A percentile compares a stretch with the other conserved stretches of the same genome.
Conservation (phyloP, 2,888 invertebrate species). For the Gastracanthus pulcherrimus region DNA sequence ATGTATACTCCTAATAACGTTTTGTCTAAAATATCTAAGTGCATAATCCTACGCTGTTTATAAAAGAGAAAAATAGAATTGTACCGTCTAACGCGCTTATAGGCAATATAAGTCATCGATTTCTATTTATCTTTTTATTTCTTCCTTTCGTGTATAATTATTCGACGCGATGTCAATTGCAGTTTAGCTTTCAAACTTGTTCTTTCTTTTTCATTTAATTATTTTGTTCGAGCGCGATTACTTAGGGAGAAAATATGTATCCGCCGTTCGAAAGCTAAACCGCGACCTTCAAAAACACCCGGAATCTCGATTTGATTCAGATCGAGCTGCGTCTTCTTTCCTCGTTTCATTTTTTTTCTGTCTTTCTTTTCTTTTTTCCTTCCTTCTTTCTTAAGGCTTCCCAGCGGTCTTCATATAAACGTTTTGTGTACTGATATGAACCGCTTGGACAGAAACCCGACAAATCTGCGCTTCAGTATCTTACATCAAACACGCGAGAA, state of each 20-base stretch:
- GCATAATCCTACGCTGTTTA: constrained; percentile 62
- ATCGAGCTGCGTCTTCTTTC: neutral
- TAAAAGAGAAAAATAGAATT: constrained; percentile 66
- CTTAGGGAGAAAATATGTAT: constrained; percentile 46
- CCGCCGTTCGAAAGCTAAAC: constrained; percentile 48
- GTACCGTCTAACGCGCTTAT: constrained; percentile 61
- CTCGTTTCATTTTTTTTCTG: neutral
- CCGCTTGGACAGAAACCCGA: constrained; percentile 25
- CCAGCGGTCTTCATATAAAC: constrained; percentile 14
- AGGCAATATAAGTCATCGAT: constrained; percentile 55
- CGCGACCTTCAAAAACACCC: neutral
- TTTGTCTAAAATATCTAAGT: constrained; percentile 65
- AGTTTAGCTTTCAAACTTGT: constrained; percentile 53
- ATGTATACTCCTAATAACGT: constrained; percentile 60
- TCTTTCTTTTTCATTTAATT: constrained; percentile 49
- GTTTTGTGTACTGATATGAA: neutral
- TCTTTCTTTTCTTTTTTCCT: constrained; percentile 1
- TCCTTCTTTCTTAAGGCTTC: constrained; percentile 35
- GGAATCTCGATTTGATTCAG: neutral
- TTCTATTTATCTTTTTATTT: constrained; percentile 42
- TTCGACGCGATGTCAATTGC: constrained; percentile 10
- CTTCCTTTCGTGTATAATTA: constrained; percentile 39
- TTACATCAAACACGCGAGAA: constrained; percentile 27
- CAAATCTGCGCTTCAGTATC: constrained; percentile 27
- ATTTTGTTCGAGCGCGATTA: constrained; percentile 42